Base-by-base conservation (phyloP, 2,113 vertebrate species). In the Sapajus apella region DNA sequence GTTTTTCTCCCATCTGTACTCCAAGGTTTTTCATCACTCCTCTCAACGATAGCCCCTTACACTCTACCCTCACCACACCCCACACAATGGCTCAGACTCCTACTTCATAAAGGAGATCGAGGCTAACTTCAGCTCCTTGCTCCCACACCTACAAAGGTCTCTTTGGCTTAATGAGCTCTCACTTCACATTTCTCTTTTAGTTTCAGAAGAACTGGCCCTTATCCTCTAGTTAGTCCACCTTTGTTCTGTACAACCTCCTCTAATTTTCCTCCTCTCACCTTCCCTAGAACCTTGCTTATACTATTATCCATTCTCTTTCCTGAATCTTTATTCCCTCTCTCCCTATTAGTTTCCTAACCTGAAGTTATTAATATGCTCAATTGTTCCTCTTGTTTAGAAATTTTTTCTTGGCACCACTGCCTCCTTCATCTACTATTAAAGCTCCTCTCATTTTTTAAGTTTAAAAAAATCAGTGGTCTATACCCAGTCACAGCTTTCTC, bases 361-460 rank as follows among this genome's bases (percentile, higher is more conserved):
- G 50, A 61, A 18, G 27, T 50, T 58, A 37, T 90, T 79, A 32
- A 79, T 30, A 25, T 79, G 7, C 40, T 73, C 10, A 43, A 35
- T 18, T 25, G 47, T 50, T 17, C 47, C 1, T 13, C 50, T 85
- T 91, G 9, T 40, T 85, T 47, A 86, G 27, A 90, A 77, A 56
- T 56, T 0, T 84, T 52, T 95, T 76, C 47, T 94, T 73, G 32
- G 66, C 16, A 61, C 8, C 2, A 37, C 20, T 94, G 27, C 8
- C 40, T 17, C 50, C 52, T 96, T 93, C 70, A 45, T 93, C 21
- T 86, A 87, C 47, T 77, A 66, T 91, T 87, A 93, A 79, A 97
- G 35, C 23, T 58, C 10, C 72, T 6, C 8, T 21, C n/a, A 56
- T 77, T 17, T 89, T 94, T 72, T 89, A 55, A 30, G 5, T 55